Conservation (phyloP, 2,113 vertebrate species). For the Haemorhous mexicanus region DNA sequence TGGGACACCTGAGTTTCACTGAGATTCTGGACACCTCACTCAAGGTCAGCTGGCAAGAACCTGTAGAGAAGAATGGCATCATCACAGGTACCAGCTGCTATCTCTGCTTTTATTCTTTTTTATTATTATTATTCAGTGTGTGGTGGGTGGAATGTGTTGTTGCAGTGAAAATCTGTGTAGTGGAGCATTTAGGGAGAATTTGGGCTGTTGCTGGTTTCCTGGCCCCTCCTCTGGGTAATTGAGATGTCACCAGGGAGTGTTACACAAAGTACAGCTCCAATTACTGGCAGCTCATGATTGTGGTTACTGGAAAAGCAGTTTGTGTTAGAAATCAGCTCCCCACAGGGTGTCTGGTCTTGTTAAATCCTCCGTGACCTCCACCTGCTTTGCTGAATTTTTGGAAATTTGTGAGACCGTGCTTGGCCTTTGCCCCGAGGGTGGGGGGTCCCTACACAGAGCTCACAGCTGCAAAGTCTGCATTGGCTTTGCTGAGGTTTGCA, state of each 20-base stretch:
- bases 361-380: not conserved
- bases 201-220: not conserved
- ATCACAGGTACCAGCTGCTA: slow-evolving; percentile 76
- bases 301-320: not conserved
- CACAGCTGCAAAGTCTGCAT: not conserved
- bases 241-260: not conserved
- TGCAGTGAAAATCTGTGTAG: not conserved
- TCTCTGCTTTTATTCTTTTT: too few relatives aligned
- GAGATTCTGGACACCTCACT: slow-evolving; percentile 95
- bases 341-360: not conserved
- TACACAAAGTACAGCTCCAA: not conserved
- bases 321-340: not conserved
- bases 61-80: slow-evolving; percentile 90
- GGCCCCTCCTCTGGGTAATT: not conserved
- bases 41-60: slow-evolving; percentile 95
- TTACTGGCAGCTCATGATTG: not conserved
- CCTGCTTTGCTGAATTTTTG: not conserved
- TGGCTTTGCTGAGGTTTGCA: not conserved
- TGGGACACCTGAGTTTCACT: slow-evolving; percentile 90
- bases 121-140: too few relatives aligned
- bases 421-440: not conserved
- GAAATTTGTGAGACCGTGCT: not conserved
- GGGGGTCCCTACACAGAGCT: not conserved
- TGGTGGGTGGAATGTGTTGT: not conserved
- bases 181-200: not conserved